Evolutionary conservation across 2,888 invertebrate species (phyloP), one percentile per base, ranked within the genome.

Genomic region (Busseola fusca): DNA sequence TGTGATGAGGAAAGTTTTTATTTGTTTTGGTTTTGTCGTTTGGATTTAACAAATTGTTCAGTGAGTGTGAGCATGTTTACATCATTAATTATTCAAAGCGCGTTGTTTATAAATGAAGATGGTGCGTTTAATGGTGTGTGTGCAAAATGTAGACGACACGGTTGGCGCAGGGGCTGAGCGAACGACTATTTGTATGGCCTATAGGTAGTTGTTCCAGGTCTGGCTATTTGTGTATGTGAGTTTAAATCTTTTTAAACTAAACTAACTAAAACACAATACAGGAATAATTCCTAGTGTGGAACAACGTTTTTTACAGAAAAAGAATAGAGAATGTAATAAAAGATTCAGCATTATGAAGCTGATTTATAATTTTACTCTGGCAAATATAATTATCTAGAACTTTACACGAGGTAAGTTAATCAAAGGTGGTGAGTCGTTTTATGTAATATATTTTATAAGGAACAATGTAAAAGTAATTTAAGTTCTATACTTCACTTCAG

Each of bases 1-100:
- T 69, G 42, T 48, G 30, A 71, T 54, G 56, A 48, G 30, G 7
- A 66, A 69, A 57, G 62, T 78, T 71, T 78, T 66, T 69, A 30
- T 80, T 70, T 68, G 63, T 18, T 60, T 69, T 56, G 48, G 48
- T 57, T 69, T 78, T 18, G 18, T 18, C 14, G n/a, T 45, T 72
- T 7, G 50, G 27, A 74, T 72, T 67, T 64, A 69, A 58, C 62
- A 69, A 57, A 57, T 59, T 81, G 45, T 68, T 60, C 12, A 59
- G 37, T 64, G 25, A 74, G 50, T 65, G 48, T 52, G 7, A 27
- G 30, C 18, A n/a, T 12, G 30, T 25, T 59, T 27, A 14, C 5
- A 25, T 18, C 0, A 40, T 48, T 45, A 34, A 37, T 30, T 16
- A 42, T 54, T 1, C 14, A 27, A 59, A 70, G 21, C 4, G 10